Evolutionary conservation across 92 coral and sea anemone species (phyloP).

Genomic region (Actinernus sp.): DNA sequence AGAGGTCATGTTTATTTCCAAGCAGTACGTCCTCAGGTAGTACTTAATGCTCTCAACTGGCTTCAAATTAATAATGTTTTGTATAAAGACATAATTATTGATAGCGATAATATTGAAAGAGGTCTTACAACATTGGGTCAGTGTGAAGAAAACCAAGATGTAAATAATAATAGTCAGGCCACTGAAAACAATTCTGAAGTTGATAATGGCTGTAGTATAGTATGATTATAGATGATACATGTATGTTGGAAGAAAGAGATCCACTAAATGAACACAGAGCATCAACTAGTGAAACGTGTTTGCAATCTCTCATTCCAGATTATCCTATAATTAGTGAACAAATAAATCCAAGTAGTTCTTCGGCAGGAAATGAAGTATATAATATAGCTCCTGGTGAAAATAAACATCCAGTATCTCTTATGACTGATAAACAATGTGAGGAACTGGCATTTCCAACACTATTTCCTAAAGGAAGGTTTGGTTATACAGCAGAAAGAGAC

Average conservation of each 20-base stretch:
- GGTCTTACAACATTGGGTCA: conserved; percentile 5
- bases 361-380: conserved; percentile 49
- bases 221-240: not conserved
- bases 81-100: conserved; percentile 19
- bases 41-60: conserved; percentile 17
- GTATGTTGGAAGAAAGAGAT: conserved; percentile 37
- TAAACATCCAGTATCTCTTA: conserved; percentile 57
- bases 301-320: conserved; percentile 60
- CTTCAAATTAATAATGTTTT: conserved; percentile 33
- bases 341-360: conserved; percentile 4
- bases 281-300: conserved; percentile 63
- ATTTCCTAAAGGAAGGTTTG: conserved; percentile 69
- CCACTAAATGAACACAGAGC: conserved; percentile 64
- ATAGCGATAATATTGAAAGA: conserved; percentile 22
- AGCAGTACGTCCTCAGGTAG: conserved; percentile 38
- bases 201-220: too few relatives aligned
- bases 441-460: conserved; percentile 74
- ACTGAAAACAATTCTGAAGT: too few relatives aligned
- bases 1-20: conserved; percentile 65
- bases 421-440: conserved; percentile 60
- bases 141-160: not conserved
- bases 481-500: conserved; percentile 36
- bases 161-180: too few relatives aligned
- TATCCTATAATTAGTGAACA: conserved; percentile 41
- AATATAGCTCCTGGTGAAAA: conserved; percentile 53